These are phyloP conservation scores for Polydrusus tereticollis DNA, from an alignment of 2,888 invertebrate species.

Conservation along the genomic window DNA sequence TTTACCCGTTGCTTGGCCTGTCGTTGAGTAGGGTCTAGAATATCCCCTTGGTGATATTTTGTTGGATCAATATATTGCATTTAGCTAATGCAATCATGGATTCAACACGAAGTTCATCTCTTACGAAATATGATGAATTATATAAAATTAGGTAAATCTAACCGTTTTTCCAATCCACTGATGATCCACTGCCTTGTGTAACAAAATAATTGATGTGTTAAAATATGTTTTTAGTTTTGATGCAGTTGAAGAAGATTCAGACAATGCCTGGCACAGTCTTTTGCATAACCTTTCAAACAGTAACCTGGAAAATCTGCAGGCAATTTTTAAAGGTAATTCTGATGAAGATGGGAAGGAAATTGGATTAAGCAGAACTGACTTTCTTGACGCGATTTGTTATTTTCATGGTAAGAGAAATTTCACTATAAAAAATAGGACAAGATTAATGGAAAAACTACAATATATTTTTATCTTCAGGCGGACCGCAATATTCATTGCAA, in stretches of 20 bases:
- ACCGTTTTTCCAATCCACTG: not conserved
- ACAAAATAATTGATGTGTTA: not conserved
- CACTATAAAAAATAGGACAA: too few relatives aligned
- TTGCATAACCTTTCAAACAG: slow-evolving; percentile 55
- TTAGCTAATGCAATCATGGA: not conserved
- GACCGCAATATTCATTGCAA: slow-evolving; percentile 58
- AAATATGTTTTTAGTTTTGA: slow-evolving; percentile 52
- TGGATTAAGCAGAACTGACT: slow-evolving; percentile 61
- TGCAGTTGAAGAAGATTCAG: slow-evolving; percentile 53
- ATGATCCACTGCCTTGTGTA: not conserved
- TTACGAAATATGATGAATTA: slow-evolving; percentile 8
- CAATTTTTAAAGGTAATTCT: slow-evolving; percentile 53
- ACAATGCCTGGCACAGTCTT: slow-evolving; percentile 56
- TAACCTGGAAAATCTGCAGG: slow-evolving; percentile 56
- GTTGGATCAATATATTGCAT: slow-evolving; percentile 4
- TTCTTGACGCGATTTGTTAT: slow-evolving; percentile 61
- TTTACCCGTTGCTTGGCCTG: too few relatives aligned
- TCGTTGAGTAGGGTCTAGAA: too few relatives aligned
- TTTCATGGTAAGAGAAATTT: slow-evolving; percentile 58
- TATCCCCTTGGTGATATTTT: not conserved
- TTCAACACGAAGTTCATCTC: not conserved
- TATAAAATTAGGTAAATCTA: slow-evolving; percentile 6
- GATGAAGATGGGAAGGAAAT: slow-evolving; percentile 33
- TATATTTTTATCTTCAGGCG: too few relatives aligned
- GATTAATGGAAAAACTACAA: too few relatives aligned